These are phyloP conservation scores for Penelope pileata DNA, from an alignment of 2,113 vertebrate species.

Conservation along the genomic window DNA sequence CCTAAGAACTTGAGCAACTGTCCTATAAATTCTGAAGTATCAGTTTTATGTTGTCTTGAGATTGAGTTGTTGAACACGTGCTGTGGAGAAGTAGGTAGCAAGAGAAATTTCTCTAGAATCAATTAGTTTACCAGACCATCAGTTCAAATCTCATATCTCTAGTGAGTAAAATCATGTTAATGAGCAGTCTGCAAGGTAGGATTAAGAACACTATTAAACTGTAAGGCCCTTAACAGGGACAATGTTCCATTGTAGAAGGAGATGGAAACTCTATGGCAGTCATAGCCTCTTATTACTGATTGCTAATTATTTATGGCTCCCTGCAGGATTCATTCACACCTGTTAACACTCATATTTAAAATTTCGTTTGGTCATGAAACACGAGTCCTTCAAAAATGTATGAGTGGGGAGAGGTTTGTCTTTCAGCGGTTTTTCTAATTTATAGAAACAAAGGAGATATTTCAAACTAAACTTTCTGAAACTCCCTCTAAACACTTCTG, in stretches of 20 bases:
- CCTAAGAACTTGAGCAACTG: background rate
- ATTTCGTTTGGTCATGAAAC: background rate
- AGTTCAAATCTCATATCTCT: background rate
- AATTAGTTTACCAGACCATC: background rate
- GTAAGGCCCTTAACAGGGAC: background rate
- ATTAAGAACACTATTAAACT: background rate
- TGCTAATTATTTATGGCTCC: background rate
- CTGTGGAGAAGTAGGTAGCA: background rate
- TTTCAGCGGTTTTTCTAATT: background rate
- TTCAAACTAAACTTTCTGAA: background rate
- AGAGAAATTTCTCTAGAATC: background rate
- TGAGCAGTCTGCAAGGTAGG: background rate
- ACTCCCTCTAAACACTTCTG: background rate
- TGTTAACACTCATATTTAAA: background rate
- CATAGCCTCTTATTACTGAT: background rate
- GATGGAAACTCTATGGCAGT: background rate
- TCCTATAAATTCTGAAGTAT: background rate
- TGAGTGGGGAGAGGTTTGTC: background rate
- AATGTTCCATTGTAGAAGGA: background rate
- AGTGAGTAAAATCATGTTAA: background rate
- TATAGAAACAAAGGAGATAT: background rate
- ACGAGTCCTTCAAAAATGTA: background rate
- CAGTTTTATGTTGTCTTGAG: background rate
- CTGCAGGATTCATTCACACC: background rate
- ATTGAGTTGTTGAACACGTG: background rate